A percentile compares a stretch with the other conserved stretches of the same genome.
phyloP scores from a whole-genome alignment of 2,888 invertebrate genomes.

The Microplitis manilae region DNA sequence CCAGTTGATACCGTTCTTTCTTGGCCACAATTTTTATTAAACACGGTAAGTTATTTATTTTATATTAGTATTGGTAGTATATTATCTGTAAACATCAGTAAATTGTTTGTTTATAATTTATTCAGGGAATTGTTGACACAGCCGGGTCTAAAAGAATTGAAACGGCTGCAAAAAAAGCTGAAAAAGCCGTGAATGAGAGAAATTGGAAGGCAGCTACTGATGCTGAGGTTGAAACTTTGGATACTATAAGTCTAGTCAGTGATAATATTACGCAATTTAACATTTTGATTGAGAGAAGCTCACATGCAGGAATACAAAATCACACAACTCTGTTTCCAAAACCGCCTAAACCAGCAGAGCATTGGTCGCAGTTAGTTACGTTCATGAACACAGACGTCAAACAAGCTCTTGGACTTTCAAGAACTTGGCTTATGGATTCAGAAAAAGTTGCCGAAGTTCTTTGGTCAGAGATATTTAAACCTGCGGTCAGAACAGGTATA shows the following conservation, averaged over 20 bases:
- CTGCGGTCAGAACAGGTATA: constrained; percentile 79
- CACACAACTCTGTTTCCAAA: constrained; percentile 11
- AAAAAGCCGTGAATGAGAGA: constrained; percentile 75
- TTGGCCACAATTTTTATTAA: constrained; percentile 86
- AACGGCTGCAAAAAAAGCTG: constrained; percentile 74
- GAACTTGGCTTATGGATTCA: constrained; percentile 78
- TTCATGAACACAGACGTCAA: constrained; percentile 85
- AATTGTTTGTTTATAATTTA: neutral
- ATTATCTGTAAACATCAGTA: neutral
- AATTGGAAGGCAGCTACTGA: constrained; percentile 76
- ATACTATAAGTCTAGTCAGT: constrained; percentile 76
- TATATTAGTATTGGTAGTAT: neutral
- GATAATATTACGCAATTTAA: constrained; percentile 87
- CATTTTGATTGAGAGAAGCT: constrained; percentile 75
- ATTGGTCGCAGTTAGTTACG: constrained; percentile 65
- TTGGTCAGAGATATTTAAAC: constrained; percentile 84
- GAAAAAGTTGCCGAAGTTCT: constrained; percentile 76
- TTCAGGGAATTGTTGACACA: constrained; percentile 80
- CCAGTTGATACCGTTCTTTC: constrained; percentile 87
- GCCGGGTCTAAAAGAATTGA: constrained; percentile 77
- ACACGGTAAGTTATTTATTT: constrained; percentile 73
- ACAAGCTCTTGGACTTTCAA: constrained; percentile 75
- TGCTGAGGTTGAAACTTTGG: constrained; percentile 79
- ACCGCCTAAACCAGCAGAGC: constrained; percentile 53
- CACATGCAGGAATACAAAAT: neutral